These are phyloP conservation scores for Xestia c-nigrum DNA, from an alignment of 2,888 invertebrate species.

Conservation along the genomic window DNA sequence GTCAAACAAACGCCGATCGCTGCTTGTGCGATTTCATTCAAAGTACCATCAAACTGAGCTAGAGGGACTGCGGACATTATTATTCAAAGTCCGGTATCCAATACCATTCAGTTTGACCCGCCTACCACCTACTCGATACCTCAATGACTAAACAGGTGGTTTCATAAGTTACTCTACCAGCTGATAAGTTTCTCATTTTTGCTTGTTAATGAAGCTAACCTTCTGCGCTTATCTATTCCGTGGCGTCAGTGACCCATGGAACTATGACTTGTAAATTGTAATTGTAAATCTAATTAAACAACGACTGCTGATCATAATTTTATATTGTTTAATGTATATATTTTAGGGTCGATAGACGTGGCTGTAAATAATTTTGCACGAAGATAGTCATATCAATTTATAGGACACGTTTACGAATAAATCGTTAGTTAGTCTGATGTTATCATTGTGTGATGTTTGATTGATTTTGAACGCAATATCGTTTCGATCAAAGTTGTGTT, in stretches of 20 bases:
- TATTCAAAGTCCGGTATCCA: neutral
- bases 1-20: neutral
- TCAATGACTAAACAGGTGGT: neutral
- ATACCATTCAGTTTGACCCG: neutral
- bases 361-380: slow-evolving; percentile 85
- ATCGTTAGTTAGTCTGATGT: slow-evolving; percentile 51
- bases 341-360: slow-evolving; percentile 59
- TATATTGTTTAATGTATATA: slow-evolving; percentile 67
- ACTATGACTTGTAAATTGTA: slow-evolving; percentile 65
- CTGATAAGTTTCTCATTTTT: neutral
- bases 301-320: slow-evolving; percentile 72
- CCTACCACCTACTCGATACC: neutral
- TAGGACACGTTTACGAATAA: slow-evolving; percentile 69
- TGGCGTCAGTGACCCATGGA: slow-evolving; percentile 36
- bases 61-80: neutral
- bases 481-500: slow-evolving; percentile 27
- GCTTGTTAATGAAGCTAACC: neutral
- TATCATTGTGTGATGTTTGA: slow-evolving; percentile 30
- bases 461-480: slow-evolving; percentile 16
- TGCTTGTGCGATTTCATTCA: neutral
- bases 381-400: slow-evolving; percentile 83
- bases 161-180: neutral
- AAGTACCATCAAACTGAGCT: neutral
- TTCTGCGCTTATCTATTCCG: neutral
- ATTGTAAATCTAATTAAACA: slow-evolving; percentile 69